Percentiles rank a stretch among this genome's conserved stretches.
Evolutionary conservation across 1,140 invertebrate species (phyloP).

Genomic region (Colletes gigas): DNA sequence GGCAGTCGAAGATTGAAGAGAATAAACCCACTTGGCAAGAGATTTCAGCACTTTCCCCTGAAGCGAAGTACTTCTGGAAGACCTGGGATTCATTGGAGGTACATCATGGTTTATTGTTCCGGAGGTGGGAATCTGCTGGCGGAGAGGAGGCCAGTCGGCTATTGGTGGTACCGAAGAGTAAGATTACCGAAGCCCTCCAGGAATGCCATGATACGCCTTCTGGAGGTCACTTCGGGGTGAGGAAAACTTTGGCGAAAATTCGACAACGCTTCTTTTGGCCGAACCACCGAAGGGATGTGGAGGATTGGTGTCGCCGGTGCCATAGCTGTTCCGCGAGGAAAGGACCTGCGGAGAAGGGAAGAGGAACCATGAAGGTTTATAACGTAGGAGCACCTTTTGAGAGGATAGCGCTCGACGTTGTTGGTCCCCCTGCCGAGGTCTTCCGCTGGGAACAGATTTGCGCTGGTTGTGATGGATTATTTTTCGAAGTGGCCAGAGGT

Average conservation of each 20-base stretch:
- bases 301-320: constrained; percentile 6
- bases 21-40: neutral
- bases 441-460: neutral
- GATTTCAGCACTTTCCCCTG: neutral
- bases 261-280: constrained; percentile 5
- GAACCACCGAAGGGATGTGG: neutral
- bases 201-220: neutral
- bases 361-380: neutral
- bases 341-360: neutral
- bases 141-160: neutral
- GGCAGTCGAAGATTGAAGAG: neutral
- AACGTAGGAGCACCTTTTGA: constrained; percentile 8
- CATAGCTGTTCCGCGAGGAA: neutral
- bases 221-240: constrained; percentile 2
- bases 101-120: neutral
- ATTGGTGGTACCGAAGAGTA: neutral
- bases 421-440: neutral
- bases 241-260: neutral
- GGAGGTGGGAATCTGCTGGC: neutral
- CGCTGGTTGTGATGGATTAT: neutral
- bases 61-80: neutral
- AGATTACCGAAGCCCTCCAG: neutral
- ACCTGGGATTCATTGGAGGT: constrained; percentile 18
- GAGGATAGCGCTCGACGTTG: neutral
- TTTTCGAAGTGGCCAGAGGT: constrained; percentile 9